A percentile compares a stretch with the other conserved stretches of the same genome.
These are phyloP conservation scores for Hestina assimilis DNA, from an alignment of 1,140 invertebrate species.

Conservation along the genomic window DNA sequence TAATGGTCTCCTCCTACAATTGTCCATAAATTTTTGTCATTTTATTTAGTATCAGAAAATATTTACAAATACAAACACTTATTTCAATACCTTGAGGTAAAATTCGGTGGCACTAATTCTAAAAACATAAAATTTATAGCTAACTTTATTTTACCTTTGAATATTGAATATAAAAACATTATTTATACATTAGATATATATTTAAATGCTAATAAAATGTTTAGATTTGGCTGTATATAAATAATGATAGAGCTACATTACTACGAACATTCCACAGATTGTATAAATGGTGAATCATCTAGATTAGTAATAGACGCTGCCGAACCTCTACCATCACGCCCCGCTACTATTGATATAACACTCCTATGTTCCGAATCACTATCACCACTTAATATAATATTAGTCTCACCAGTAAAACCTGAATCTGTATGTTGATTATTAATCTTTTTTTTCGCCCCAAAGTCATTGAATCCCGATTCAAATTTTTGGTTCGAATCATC, in stretches of 20 bases:
- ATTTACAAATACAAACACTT: slow-evolving; percentile 10
- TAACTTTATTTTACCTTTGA: too few relatives aligned
- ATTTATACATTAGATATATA: too few relatives aligned
- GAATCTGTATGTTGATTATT: slow-evolving; percentile 65
- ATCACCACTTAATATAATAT: slow-evolving; percentile 68
- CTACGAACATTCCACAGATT: slow-evolving; percentile 64
- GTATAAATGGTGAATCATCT: slow-evolving; percentile 58
- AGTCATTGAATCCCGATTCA: slow-evolving; percentile 52
- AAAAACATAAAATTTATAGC: neutral
- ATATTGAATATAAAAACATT: too few relatives aligned
- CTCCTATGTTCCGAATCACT: slow-evolving; percentile 72
- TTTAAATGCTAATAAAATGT: neutral
- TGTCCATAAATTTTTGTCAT: too few relatives aligned
- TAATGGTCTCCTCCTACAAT: too few relatives aligned
- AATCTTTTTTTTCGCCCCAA: slow-evolving; percentile 33
- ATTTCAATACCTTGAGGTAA: slow-evolving; percentile 40
- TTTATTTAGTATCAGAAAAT: too few relatives aligned
- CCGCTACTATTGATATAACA: slow-evolving; percentile 69
- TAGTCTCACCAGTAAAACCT: slow-evolving; percentile 66
- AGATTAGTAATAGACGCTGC: slow-evolving; percentile 51
- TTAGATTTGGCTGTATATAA: neutral
- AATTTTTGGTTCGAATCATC: slow-evolving; percentile 71
- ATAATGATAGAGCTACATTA: neutral
- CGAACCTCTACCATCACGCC: slow-evolving; percentile 55
- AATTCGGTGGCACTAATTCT: slow-evolving; percentile 41